phyloP scores from a whole-genome alignment of 2,888 invertebrate genomes.

The Gastrophysa polygoni region DNA sequence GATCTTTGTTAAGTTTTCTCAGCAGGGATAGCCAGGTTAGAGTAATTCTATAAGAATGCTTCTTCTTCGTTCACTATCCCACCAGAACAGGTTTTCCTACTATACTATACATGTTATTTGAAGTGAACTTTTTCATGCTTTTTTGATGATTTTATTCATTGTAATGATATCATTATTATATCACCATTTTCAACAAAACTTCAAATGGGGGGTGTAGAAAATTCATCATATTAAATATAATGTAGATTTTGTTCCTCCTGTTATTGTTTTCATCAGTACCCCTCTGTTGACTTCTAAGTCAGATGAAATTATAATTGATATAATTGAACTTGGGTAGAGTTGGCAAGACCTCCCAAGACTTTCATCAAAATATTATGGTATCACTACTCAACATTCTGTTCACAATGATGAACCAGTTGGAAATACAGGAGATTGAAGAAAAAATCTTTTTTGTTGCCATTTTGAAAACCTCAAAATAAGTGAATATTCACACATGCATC shows the following conservation, averaged over 20 bases:
- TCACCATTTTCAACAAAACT: not conserved
- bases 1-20: slow-evolving; percentile 53
- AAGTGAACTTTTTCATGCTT: not conserved
- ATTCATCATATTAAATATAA: not conserved
- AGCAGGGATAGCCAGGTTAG: slow-evolving; percentile 48
- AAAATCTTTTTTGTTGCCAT: no score
- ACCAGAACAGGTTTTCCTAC: slow-evolving; percentile 18
- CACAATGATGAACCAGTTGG: no score
- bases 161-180: not conserved
- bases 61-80: slow-evolving; percentile 22
- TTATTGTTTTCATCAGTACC: not conserved
- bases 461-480: no score
- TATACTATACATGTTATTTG: slow-evolving; percentile 5
- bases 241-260: not conserved
- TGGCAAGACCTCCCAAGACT: not conserved
- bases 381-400: no score
- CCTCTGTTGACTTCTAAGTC: not conserved
- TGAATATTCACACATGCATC: no score
- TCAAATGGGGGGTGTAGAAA: not conserved
- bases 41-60: slow-evolving; percentile 28
- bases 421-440: no score
- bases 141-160: slow-evolving; percentile 1
- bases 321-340: not conserved
- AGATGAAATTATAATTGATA: not conserved
- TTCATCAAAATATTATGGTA: no score